These are phyloP conservation scores for Micromys minutus DNA, from an alignment of 2,113 vertebrate species.

Conservation along the genomic window DNA sequence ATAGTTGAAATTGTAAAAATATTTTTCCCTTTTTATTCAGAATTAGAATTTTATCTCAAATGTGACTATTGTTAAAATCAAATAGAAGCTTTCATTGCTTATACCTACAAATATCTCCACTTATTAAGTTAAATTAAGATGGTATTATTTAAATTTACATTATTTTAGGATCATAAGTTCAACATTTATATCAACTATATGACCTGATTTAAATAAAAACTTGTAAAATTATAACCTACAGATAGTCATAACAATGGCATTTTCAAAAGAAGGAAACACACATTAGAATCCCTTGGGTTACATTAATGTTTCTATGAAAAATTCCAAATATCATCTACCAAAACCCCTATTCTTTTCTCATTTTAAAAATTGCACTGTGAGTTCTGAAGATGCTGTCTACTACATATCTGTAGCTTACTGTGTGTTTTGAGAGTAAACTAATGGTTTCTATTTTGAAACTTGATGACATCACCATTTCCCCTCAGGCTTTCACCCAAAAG, in stretches of 20 bases:
- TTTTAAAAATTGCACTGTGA: neutral
- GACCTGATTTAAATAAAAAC: conserved; percentile 2
- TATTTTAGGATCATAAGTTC: neutral
- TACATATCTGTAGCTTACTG: neutral
- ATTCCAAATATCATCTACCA: neutral
- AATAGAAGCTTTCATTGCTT: neutral
- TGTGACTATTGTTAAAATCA: neutral
- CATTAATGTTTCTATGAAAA: neutral
- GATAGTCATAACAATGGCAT: neutral
- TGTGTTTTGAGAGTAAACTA: neutral
- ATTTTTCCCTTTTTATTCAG: conserved; percentile 13
- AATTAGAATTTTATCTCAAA: neutral
- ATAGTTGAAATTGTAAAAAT: conserved; percentile 46
- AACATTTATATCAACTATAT: neutral
- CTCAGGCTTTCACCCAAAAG: neutral
- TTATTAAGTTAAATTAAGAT: neutral
- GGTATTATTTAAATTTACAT: neutral
- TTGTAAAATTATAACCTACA: neutral
- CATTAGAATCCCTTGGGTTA: neutral
- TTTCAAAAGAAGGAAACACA: neutral
- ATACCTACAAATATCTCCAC: neutral
- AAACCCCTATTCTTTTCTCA: neutral
- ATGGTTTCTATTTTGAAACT: neutral
- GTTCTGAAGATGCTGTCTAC: neutral
- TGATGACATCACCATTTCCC: neutral